These are phyloP conservation scores for Columbina picui DNA, from an alignment of 2,113 vertebrate species.

Conservation along the genomic window DNA sequence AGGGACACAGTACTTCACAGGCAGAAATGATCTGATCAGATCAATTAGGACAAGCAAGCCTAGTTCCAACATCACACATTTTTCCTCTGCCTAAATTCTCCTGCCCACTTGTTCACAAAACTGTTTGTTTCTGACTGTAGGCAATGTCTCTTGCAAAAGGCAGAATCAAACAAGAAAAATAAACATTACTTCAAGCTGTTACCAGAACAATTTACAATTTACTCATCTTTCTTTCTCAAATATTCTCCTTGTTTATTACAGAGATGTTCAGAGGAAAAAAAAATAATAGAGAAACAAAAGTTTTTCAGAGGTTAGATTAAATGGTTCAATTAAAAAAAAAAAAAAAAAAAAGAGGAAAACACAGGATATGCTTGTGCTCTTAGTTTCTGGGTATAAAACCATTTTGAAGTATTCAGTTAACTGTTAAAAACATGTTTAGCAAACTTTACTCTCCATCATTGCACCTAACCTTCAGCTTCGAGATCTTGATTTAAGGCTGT, in stretches of 20 bases:
- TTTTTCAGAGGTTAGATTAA: background rate
- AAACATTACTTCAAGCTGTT: background rate
- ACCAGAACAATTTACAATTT: background rate
- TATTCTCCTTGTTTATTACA: background rate
- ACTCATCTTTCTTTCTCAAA: background rate
- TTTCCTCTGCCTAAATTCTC: background rate
- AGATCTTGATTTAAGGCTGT: background rate
- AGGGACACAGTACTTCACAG: fast-evolving
- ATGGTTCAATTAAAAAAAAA: background rate
- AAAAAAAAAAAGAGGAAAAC: background rate
- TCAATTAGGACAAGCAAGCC: background rate
- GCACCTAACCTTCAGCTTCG: background rate
- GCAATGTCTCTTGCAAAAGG: background rate
- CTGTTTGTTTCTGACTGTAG: background rate
- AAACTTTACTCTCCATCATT: background rate
- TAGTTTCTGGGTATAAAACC: background rate
- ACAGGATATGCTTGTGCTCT: background rate
- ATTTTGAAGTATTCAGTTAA: background rate
- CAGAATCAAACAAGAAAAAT: background rate
- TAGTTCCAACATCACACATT: fast-evolving
- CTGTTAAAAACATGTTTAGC: background rate
- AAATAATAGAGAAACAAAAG: background rate
- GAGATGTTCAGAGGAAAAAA: background rate
- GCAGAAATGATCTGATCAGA: background rate
- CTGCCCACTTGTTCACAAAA: background rate